Percentiles rank a stretch among this genome's conserved stretches.
Conservation (phyloP, 1,140 invertebrate species). For the Eriosoma lanigerum region DNA sequence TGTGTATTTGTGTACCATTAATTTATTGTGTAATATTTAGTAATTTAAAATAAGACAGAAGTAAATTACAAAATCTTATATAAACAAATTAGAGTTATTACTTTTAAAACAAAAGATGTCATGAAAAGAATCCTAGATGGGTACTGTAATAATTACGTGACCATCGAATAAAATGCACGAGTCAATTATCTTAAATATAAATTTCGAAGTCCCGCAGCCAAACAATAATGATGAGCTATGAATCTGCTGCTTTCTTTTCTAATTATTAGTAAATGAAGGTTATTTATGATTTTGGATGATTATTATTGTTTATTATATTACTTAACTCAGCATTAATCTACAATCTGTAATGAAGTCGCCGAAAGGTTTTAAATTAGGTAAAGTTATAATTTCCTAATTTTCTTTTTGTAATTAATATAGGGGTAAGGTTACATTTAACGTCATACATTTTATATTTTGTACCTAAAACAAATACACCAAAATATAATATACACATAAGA, state of each 20-base stretch:
- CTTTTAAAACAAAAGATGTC: slow-evolving; percentile 8
- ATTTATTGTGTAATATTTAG: neutral
- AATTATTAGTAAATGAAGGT: neutral
- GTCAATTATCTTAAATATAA: slow-evolving; percentile 7
- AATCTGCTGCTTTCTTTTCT: neutral
- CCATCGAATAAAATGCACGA: neutral
- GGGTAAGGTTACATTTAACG: no score
- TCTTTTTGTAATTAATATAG: no score
- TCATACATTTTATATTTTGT: no score
- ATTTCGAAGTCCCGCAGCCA: neutral
- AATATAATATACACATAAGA: no score
- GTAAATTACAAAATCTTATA: slow-evolving; percentile 18
- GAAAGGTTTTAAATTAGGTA: no score
- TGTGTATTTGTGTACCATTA: neutral
- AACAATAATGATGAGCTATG: neutral
- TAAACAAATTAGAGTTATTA: neutral
- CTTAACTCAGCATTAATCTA: neutral
- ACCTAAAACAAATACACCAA: no score
- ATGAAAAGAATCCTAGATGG: neutral
- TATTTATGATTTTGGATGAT: neutral
- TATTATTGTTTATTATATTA: neutral
- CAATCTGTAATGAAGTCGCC: no score
- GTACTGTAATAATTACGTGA: neutral
- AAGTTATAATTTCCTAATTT: no score
- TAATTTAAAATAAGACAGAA: neutral